Evolutionary conservation across 1,140 invertebrate species (phyloP), one percentile per base, ranked within the genome.

Genomic region (Lethrus apterus): DNA sequence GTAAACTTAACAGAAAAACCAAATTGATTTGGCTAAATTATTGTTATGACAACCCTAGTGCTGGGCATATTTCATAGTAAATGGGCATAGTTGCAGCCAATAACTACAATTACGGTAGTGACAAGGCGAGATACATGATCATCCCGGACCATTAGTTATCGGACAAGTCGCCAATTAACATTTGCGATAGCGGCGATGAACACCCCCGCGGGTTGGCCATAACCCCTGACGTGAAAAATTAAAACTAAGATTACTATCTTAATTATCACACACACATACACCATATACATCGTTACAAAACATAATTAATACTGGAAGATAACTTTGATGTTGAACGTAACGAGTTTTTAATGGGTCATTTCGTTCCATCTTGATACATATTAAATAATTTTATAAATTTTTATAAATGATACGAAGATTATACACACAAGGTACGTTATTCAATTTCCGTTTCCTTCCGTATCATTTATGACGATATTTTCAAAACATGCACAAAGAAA

Each of bases 11-110:
- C 44, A 54, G 55, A 56, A 57, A 58, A 59, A 59, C 44, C 41
- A 46, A 57, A 60, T 59, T 60, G 60, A 62, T 62, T 62, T 60
- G 56, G 57, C 52, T 62, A 57, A 63, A 58, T 63, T 63, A 63
- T 63, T 52, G 59, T 59, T 58, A 53, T 57, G 57, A 56, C 59
- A 54, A 53, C 50, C 36, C 21, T 24, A 48, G 42, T 41, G 43
- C 46, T 54, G 36, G 52, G 54, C 58, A 61, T 63, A 63, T 61
- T 59, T 61, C 59, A 60, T 53, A 46, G 54, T 43, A 52, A 63
- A 60, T 61, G 60, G 58, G 50, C 60, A 61, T 63, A 61, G 60
- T 63, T 61, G 60, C 51, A 52, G 56, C 58, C 59, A 61, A 63
- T 63, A 63, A 60, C 57, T 56, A 56, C 56, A 61, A 60, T 63